Conservation (phyloP, 2,797 vertebrate genomes). For the Pipistrellus pipistrellus region DNA sequence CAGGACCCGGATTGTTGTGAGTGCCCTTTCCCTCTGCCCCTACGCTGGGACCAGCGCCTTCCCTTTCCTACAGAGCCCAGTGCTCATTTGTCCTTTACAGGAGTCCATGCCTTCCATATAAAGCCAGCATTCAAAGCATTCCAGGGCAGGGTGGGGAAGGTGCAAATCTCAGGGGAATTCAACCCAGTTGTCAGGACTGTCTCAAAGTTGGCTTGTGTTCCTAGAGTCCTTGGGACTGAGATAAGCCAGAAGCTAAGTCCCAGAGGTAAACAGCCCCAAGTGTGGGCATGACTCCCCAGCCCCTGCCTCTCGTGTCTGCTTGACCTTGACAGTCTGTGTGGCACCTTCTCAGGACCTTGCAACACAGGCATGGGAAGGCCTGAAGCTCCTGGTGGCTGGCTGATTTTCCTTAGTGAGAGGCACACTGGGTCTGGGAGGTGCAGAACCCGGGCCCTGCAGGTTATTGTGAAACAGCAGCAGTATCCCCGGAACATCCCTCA, state of each 20-base stretch:
- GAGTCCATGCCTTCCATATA: neutral
- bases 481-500: neutral
- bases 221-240: conserved; percentile 73
- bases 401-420: neutral
- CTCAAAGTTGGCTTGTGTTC: conserved; percentile 61
- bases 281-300: neutral
- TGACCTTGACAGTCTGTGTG: conserved; percentile 57
- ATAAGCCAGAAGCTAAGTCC: conserved; percentile 64
- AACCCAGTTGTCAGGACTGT: conserved; percentile 5
- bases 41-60: neutral
- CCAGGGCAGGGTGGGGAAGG: conserved; percentile 9
- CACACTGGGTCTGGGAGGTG: neutral
- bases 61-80: neutral
- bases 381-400: neutral
- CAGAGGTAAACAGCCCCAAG: conserved; percentile 57
- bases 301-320: neutral
- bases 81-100: neutral
- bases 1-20: conserved; percentile 87
- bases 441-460: neutral
- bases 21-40: conserved; percentile 16
- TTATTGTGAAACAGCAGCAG: neutral
- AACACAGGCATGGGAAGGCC: neutral
- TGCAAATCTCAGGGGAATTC: neutral
- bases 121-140: conserved; percentile 53
- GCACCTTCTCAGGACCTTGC: neutral